Evolutionary conservation across 1,140 invertebrate species (phyloP), one percentile per base, ranked within the genome.

Genomic region (Eubasilissa regina): DNA sequence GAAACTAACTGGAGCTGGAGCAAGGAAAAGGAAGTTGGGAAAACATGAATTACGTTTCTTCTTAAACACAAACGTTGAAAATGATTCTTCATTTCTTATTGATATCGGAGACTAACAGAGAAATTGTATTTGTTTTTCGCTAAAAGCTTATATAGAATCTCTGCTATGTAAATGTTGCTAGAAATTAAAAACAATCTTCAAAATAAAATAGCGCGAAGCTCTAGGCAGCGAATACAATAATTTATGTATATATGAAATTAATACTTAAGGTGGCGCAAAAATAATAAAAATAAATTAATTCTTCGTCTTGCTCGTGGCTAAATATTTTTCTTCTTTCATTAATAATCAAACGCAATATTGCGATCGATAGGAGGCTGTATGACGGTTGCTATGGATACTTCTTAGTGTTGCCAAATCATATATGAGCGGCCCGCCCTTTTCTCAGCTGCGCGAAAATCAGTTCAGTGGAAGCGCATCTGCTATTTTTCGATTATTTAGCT

Each of bases 391-490:
- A 78, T 70, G 64, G 76, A 47, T 70, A 78, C 51, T 7, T 6
- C 17, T 76, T 7, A 45, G 44, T 78, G n/a, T 78, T 78, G 66
- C 76, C 74, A 75, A 70, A 47, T 44, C 12, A 35, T 64, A 64
- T 51, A 35, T 68, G 76, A 58, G 21, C 66, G 76, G 62, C 76
- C 76, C 64, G 64, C 76, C 76, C 76, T 70, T 70, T 78, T 78
- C 25, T 70, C 62, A 70, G 76, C 66, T 78, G 75, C 75, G 75
- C 60, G 75, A 77, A 77, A 77, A 53, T 48, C 43, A 75, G n/a
- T 53, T 62, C 12, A 62, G 55, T 43, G 43, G 15, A 60, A 62
- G 56, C 74, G 55, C 74, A 75, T 45, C 15, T 43, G 11, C n/a
- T 15, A 51, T 35, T 72, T 72, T 70, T 51, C 9, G 17, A 53